Evolutionary conservation across 2,888 invertebrate species (phyloP), one percentile per base, ranked within the genome.

Genomic region (Auanema sp.): DNA sequence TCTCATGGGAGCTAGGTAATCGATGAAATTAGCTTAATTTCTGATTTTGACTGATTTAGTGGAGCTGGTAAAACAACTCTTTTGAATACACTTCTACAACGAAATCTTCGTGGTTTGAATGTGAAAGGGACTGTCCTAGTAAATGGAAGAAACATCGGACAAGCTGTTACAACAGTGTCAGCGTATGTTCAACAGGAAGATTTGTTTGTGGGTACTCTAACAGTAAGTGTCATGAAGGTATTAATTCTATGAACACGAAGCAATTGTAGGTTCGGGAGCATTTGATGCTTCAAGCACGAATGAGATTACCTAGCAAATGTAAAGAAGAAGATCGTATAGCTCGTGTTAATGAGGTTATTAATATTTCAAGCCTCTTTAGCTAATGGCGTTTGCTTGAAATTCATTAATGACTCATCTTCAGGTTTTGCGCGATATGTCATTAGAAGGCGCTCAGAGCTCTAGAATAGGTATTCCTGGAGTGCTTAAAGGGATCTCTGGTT

Each of bases 41-140:
- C 16, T 4, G 14, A 24, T 43, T 44, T 52, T 58, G 12, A 16
- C 24, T 53, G 21, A 75, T 75, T 21, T 64, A 86, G 86, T 25
- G 95, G 95, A 0, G 92, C 94, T 0, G 95, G 95, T 0, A 96
- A 96, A 86, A 94, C 95, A 0, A 95, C 94, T 0, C 88, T 96
- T 4, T 86, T 96, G 62, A 95, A 96, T 85, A 89, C 92, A 0
- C 84, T 96, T 69, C 93, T 76, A 16, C 69, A 69, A 21, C 61
- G 79, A 24, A 79, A 79, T 61, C 24, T 49, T 44, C 78, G 76
- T 57, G 75, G 76, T 8, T 60, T 76, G 5, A 52, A 60, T n/a
- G 67, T 74, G 16, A 67, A 72, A 65, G 76, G 76, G n/a, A 70
- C 68, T 18, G 66, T 76, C 16, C 55, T 71, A 23, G 74, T 71